A percentile compares a stretch with the other conserved stretches of the same genome.
Conservation (phyloP, 64 coral and sea anemone species). For the Astreopora myriophthalma region DNA sequence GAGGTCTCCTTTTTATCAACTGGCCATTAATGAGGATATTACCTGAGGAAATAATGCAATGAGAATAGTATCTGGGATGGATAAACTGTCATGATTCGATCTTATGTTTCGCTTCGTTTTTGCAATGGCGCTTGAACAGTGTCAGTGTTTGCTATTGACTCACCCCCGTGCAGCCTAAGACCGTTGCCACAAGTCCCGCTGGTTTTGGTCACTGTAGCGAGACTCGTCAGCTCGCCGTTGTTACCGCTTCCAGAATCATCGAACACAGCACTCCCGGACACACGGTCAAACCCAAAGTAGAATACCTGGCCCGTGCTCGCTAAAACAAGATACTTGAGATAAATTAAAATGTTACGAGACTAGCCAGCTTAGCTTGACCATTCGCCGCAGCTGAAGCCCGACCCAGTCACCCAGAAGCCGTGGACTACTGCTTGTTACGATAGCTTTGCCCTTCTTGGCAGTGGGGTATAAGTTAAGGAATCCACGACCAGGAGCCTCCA, state of each 20-base stretch:
- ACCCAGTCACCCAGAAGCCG: too few relatives aligned
- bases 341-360: background rate
- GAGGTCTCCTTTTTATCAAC: constrained; percentile 63
- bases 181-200: constrained; percentile 93
- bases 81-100: background rate
- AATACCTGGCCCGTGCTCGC: constrained; percentile 69
- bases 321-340: background rate
- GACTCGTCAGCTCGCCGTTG: constrained; percentile 77
- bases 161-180: constrained; percentile 75
- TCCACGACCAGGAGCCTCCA: too few relatives aligned
- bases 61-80: background rate
- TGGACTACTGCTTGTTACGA: too few relatives aligned
- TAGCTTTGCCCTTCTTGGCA: too few relatives aligned
- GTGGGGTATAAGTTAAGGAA: too few relatives aligned
- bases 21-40: constrained; percentile 77
- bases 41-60: constrained; percentile 23
- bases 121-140: too few relatives aligned
- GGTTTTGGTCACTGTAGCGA: constrained; percentile 82
- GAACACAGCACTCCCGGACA: constrained; percentile 87
- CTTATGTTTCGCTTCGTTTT: too few relatives aligned
- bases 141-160: background rate
- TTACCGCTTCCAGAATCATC: constrained; percentile 92
- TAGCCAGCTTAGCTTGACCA: background rate
- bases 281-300: constrained; percentile 96
- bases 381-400: too few relatives aligned